phyloP scores from a whole-genome alignment of 1,140 invertebrate species.

The Bilobella aurantiaca region DNA sequence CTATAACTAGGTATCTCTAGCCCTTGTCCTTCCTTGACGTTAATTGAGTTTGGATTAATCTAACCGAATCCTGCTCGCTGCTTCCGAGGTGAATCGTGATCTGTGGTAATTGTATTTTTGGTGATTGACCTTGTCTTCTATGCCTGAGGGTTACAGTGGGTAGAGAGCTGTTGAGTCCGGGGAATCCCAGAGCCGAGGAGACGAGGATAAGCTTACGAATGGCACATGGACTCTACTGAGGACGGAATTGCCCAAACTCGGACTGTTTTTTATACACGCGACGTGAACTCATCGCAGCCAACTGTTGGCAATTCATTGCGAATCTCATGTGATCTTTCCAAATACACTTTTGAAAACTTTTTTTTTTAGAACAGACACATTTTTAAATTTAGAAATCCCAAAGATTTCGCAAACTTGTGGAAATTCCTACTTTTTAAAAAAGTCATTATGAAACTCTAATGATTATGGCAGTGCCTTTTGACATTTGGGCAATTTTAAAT shows the following conservation, averaged over 20 bases:
- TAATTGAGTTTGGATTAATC: not conserved
- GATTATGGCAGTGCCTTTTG: too few relatives aligned
- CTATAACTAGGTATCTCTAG: too few relatives aligned
- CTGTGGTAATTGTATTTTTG: not conserved
- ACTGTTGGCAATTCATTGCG: not conserved
- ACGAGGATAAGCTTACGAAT: not conserved
- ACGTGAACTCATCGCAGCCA: not conserved
- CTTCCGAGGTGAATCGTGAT: not conserved
- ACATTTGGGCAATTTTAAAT: too few relatives aligned
- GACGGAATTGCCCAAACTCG: slow-evolving; percentile 4
- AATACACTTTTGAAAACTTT: not conserved
- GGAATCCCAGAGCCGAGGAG: not conserved
- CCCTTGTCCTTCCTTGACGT: not conserved
- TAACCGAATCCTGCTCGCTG: too few relatives aligned
- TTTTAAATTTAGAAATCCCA: not conserved
- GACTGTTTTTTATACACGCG: not conserved
- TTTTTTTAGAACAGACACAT: not conserved
- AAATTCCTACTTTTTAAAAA: not conserved
- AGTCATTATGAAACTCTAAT: too few relatives aligned
- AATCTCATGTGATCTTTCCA: too few relatives aligned
- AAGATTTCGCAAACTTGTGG: not conserved
- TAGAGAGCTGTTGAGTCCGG: not conserved
- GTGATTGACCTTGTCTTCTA: slow-evolving; percentile 4
- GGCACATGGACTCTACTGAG: not conserved
- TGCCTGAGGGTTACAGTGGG: not conserved